Percentiles rank a stretch among this genome's conserved stretches.
These are phyloP conservation scores for Sebastes itinus DNA, from an alignment of 2,797 vertebrate species.

Conservation along the genomic window DNA sequence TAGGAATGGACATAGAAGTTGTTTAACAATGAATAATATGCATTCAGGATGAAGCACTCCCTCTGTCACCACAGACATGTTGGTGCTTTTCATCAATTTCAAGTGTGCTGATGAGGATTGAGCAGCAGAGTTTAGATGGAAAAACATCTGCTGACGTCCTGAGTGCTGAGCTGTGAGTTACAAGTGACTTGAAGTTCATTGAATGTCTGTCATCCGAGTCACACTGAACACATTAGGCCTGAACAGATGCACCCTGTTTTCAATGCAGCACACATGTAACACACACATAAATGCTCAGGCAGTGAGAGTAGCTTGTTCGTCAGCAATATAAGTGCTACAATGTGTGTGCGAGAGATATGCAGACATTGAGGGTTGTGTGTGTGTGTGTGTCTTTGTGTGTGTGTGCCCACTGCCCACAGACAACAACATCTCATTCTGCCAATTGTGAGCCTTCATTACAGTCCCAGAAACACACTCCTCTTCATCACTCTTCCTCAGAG, in stretches of 20 bases:
- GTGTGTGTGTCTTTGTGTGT: not conserved
- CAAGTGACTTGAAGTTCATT: not conserved
- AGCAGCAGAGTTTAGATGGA: not conserved
- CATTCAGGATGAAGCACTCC: not conserved
- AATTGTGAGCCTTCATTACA: constrained; percentile 29
- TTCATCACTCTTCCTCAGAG: constrained; percentile 39
- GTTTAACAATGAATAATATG: not conserved
- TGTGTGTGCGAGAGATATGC: constrained; percentile 21
- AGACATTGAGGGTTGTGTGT: constrained; percentile 9
- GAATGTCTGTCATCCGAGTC: constrained; percentile 35
- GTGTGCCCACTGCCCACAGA: constrained; percentile 7
- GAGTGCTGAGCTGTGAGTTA: constrained; percentile 3
- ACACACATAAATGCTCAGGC: not conserved
- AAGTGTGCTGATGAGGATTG: not conserved
- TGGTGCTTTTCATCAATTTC: not conserved
- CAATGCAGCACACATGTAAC: constrained; percentile 3
- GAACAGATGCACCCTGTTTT: constrained; percentile 45
- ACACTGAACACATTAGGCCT: constrained; percentile 49
- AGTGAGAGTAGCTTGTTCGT: constrained; percentile 12
- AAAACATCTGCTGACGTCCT: not conserved
- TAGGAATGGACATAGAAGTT: not conserved
- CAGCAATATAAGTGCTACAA: not conserved
- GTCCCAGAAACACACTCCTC: constrained; percentile 39
- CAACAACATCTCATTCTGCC: constrained; percentile 53
- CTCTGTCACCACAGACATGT: not conserved